phyloP scores from a whole-genome alignment of 2,888 invertebrate species.

The Orthosia cruda region DNA sequence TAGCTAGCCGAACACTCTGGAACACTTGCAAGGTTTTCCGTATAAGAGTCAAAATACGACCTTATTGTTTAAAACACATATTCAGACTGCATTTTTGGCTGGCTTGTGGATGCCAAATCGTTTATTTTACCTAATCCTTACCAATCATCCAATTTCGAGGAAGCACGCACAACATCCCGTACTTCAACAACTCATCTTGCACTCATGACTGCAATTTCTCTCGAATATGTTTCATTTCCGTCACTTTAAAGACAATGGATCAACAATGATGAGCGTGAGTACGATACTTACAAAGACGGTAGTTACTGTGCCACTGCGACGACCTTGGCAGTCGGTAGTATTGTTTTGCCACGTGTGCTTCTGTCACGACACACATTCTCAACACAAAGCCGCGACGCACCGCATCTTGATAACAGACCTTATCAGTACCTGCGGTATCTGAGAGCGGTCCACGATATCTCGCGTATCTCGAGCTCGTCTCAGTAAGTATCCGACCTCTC shows the following conservation, averaged over 20 bases:
- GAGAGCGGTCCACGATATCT: slow-evolving; percentile 35
- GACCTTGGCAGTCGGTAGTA: neutral
- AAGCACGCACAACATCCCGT: neutral
- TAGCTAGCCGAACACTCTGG: neutral
- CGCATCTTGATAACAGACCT: slow-evolving; percentile 42
- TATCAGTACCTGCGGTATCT: slow-evolving; percentile 54
- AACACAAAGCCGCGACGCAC: slow-evolving; percentile 17
- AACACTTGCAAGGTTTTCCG: neutral
- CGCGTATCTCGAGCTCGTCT: slow-evolving; percentile 16
- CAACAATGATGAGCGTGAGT: neutral
- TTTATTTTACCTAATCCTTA: neutral
- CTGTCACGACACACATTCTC: slow-evolving; percentile 18
- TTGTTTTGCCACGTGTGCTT: slow-evolving; percentile 18
- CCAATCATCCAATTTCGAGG: neutral
- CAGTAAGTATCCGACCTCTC: slow-evolving; percentile 34
- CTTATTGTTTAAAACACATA: neutral
- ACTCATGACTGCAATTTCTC: neutral
- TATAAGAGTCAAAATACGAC: neutral
- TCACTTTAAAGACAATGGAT: neutral
- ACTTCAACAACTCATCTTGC: neutral
- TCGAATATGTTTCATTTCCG: neutral
- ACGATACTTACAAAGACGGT: neutral
- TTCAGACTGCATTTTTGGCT: neutral
- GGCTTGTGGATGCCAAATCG: neutral
- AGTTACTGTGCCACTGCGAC: neutral